Percentiles rank a stretch among this genome's conserved stretches.
Conservation (phyloP, 2,888 invertebrate genomes). For the Drosophila ochracea region DNA sequence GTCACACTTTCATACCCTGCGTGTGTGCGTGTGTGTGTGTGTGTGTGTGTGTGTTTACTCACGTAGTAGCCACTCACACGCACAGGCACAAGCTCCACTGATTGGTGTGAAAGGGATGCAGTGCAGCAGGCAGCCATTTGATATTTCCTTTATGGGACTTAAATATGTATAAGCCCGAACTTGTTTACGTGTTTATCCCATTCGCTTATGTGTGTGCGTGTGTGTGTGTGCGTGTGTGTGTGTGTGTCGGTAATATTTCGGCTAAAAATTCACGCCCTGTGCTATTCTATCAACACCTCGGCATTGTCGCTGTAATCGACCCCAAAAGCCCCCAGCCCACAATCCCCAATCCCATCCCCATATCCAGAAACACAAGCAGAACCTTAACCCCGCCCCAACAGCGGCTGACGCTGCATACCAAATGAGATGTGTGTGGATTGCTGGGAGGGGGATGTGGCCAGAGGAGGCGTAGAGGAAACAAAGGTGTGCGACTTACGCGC, state of each 20-base stretch:
- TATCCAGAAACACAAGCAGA: conserved; percentile 12
- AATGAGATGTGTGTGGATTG: conserved; percentile 61
- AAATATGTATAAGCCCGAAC: conserved; percentile 76
- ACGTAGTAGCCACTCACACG: conserved; percentile 30
- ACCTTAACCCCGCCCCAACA: conserved; percentile 25
- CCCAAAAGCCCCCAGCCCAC: conserved; percentile 19
- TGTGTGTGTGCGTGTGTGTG: neutral
- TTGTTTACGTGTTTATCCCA: conserved; percentile 58
- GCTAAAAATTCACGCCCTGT: conserved; percentile 71
- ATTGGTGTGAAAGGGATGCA: conserved; percentile 49
- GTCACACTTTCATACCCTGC: conserved; percentile 32
- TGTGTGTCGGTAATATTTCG: conserved; percentile 53
- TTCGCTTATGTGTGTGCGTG: conserved; percentile 11
- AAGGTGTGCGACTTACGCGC: conserved; percentile 25
- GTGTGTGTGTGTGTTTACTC: conserved; percentile 10
- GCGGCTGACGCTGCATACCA: conserved; percentile 69
- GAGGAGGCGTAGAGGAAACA: neutral
- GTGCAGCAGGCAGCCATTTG: conserved; percentile 56
- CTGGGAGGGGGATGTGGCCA: neutral
- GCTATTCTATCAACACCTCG: conserved; percentile 79
- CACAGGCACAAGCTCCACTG: conserved; percentile 24
- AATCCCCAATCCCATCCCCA: neutral
- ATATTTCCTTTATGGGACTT: conserved; percentile 77
- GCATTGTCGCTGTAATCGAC: conserved; percentile 59
- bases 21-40: neutral